Percentiles rank a stretch among this genome's conserved stretches.
Conservation (phyloP, 2,888 invertebrate genomes). For the Drosophila demipolita region DNA sequence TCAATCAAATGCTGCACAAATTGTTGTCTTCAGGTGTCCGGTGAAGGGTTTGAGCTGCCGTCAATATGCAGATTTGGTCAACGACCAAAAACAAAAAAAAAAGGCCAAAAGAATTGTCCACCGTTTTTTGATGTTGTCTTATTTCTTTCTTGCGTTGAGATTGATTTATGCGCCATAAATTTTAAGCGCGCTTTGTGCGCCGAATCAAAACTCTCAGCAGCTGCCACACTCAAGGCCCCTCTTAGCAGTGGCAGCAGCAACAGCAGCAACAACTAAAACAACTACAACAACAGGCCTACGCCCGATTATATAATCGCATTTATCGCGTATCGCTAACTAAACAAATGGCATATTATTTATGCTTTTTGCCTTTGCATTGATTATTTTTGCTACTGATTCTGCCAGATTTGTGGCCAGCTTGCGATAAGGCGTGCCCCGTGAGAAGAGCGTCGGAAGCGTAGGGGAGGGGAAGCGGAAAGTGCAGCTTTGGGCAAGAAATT, state of each 20-base stretch:
- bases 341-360: conserved; percentile 20
- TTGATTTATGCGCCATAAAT: conserved; percentile 76
- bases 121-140: conserved; percentile 13
- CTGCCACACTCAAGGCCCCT: conserved; percentile 42
- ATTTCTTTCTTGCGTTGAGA: conserved; percentile 19
- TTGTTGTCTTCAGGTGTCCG: conserved; percentile 48
- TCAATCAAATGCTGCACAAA: conserved; percentile 32
- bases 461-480: not conserved
- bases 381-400: conserved; percentile 43
- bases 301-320: conserved; percentile 55
- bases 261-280: not conserved
- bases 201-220: conserved; percentile 48
- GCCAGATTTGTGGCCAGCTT: conserved; percentile 42
- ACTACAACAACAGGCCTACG: conserved; percentile 47
- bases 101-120: conserved; percentile 49
- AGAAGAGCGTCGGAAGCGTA: conserved; percentile 1
- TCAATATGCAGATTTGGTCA: conserved; percentile 66
- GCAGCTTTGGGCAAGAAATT: conserved; percentile 44
- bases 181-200: conserved; percentile 66
- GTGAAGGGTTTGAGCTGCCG: conserved; percentile 49
- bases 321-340: conserved; percentile 30
- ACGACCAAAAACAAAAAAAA: conserved; percentile 18
- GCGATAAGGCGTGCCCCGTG: conserved; percentile 40
- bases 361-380: conserved; percentile 45
- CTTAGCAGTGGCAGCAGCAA: not conserved